Conservation (phyloP, 2,888 invertebrate species). For the Nephrocerus scutellatus region DNA sequence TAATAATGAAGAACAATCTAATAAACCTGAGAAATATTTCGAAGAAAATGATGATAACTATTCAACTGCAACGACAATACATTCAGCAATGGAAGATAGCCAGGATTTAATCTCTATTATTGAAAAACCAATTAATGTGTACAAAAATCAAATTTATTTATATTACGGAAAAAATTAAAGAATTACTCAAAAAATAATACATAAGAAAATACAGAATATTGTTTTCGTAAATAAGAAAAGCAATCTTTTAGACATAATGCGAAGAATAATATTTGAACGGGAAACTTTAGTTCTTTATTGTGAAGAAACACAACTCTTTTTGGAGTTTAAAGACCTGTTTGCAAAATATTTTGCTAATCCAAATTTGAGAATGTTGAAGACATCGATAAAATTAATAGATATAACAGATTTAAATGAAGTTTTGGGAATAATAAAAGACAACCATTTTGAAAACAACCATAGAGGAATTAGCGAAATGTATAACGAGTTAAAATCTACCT, state of each 20-base stretch:
- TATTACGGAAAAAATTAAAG: constrained; percentile 1
- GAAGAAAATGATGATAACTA: background rate
- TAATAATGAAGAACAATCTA: background rate
- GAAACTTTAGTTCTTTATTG: no score
- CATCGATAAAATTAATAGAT: no score
- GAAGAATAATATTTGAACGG: no score
- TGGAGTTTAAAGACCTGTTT: no score
- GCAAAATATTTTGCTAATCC: no score
- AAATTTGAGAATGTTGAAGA: no score
- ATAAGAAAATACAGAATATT: no score
- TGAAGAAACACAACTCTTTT: no score
- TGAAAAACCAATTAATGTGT: constrained; percentile 9
- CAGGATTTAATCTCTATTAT: constrained; percentile 3
- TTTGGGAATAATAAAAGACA: constrained; percentile 8
- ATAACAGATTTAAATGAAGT: constrained; percentile 4
- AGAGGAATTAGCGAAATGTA: constrained; percentile 5
- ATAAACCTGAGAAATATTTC: background rate
- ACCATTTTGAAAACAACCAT: constrained; percentile 18
- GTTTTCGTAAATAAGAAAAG: no score
- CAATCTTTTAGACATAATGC: no score
- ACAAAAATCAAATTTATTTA: constrained; percentile 14
- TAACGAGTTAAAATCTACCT: constrained; percentile 5
- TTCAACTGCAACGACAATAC: constrained; percentile 6
- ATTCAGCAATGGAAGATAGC: constrained; percentile 9
- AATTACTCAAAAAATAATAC: constrained; percentile 8